Evolutionary conservation across 2,113 vertebrate species (phyloP).

Genomic region (Chlorodrepanis virens): DNA sequence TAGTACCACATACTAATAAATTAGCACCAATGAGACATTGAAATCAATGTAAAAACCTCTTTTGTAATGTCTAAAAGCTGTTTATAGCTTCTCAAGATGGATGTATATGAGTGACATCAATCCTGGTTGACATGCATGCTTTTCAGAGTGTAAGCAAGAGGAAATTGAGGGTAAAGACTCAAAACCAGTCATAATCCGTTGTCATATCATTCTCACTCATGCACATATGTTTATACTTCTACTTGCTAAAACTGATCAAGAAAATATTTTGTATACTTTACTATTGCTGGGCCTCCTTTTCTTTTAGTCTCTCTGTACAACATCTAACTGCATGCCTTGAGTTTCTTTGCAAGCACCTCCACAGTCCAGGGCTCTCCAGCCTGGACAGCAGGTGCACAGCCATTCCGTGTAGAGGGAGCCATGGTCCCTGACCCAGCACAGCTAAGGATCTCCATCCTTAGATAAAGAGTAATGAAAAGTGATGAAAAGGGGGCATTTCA

Average conservation of each 20-base stretch:
- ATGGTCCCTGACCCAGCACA: background rate
- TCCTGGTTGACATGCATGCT: background rate
- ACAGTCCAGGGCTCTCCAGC: rapidly evolving
- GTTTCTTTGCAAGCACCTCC: background rate
- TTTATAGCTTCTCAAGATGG: background rate
- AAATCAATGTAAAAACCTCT: background rate
- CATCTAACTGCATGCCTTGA: rapidly evolving
- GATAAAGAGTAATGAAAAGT: background rate
- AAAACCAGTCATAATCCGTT: background rate
- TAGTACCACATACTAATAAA: background rate
- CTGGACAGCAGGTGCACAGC: too few species aligned
- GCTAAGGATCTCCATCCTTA: background rate
- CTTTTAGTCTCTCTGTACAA: background rate
- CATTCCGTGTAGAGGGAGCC: rapidly evolving
- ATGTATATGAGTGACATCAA: background rate
- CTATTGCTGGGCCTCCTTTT: background rate
- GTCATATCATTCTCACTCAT: background rate
- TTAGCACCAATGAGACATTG: background rate
- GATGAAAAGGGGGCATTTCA: background rate
- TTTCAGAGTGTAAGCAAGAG: slow-evolving; percentile 12
- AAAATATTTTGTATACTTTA: background rate
- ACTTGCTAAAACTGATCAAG: background rate
- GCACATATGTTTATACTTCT: slow-evolving; percentile 12
- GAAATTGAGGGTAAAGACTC: slow-evolving; percentile 18
- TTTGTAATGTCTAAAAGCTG: background rate